Conservation (phyloP, 2,113 vertebrate genomes). For the Sciurus niger region DNA sequence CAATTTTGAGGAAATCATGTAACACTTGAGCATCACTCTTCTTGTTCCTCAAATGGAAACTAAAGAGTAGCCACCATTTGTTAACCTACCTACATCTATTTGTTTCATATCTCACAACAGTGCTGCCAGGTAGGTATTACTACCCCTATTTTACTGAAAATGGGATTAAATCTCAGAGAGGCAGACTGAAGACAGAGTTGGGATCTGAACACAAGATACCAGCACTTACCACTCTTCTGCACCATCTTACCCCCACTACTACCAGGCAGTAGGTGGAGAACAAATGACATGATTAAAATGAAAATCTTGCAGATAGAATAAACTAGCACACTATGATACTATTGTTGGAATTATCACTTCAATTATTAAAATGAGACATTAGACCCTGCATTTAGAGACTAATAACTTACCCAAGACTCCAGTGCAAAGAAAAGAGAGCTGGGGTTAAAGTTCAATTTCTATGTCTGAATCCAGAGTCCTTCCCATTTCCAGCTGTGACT, state of each 20-base stretch:
- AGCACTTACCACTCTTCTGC: neutral
- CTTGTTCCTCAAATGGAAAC: neutral
- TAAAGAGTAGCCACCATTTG: neutral
- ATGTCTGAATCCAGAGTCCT: neutral
- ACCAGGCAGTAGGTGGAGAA: neutral
- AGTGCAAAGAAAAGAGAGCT: neutral
- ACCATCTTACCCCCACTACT: neutral
- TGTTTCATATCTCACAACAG: neutral
- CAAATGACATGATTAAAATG: neutral
- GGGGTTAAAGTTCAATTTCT: neutral
- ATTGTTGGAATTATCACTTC: neutral
- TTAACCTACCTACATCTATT: neutral
- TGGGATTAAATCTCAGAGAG: neutral
- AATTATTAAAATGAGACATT: neutral
- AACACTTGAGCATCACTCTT: neutral
- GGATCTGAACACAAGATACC: neutral
- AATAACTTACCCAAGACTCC: neutral
- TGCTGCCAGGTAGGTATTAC: neutral
- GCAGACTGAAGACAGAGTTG: neutral
- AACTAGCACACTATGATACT: neutral
- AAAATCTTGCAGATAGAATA: neutral
- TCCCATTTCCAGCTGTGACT: neutral
- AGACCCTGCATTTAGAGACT: neutral
- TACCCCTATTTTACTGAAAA: neutral
- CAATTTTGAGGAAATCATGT: neutral